Base-by-base conservation (phyloP, 2,797 vertebrate species). In the Gymnoscopelus microlampas region DNA sequence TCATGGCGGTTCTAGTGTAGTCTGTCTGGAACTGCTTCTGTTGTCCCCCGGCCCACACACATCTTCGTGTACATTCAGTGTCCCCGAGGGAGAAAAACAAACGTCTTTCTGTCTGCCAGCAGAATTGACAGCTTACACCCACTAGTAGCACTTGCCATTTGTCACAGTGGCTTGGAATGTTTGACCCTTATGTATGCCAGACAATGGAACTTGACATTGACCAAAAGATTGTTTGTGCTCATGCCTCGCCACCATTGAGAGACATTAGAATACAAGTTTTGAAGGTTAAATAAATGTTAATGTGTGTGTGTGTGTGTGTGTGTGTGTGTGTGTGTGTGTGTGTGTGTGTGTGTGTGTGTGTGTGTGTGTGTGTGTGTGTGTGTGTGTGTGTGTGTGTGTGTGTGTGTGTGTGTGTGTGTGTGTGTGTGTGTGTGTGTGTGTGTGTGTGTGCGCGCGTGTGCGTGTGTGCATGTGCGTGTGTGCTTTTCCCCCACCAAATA, bases 141-240 rank as follows among this genome's bases (percentile, higher is more conserved):
- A 63, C 67, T 12, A 65, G 48, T 50, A 65, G 19, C 50, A 71
- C 56, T 76, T 81, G 74, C 63, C 72, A 65, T 59, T 78, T 83
- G 74, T 72, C 82, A 74, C 66, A 70, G 60, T 3, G 26, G 80
- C 76, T 89, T 74, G 74, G 82, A 85, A 85, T 86, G 78, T 85
- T 79, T 85, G 77, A 85, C 74, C 70, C 55, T 50, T 47, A 58
- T 76, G 77, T 35, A 61, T 68, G 76, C 76, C 80, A 85, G 69
- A 82, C 70, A 77, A 73, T 65, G 35, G 4, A 63, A 78, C 73
- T 60, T 81, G 73, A 83, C 76, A 71, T 69, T 68, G 72, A 69
- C 60, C 47, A 76, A 76, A 64, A 80, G 68, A 63, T 39, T 49
- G 7, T 58, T 73, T 26, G n/a, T 55, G 39, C 19, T 59, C 23